A percentile compares a stretch with the other conserved stretches of the same genome.
These are phyloP conservation scores for Drosophila barbarae DNA, from an alignment of 2,888 invertebrate genomes.

Conservation along the genomic window DNA sequence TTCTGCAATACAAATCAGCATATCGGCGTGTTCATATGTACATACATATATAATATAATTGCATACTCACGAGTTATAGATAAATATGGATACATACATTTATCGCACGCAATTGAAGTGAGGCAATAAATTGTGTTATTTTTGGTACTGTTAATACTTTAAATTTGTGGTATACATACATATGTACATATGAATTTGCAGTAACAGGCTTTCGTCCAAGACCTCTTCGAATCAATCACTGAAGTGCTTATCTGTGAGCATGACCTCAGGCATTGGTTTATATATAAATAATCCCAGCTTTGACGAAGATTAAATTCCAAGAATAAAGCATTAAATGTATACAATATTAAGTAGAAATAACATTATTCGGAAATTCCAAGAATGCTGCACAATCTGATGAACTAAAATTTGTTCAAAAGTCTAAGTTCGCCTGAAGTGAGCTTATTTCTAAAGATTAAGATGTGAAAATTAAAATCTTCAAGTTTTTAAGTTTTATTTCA, in stretches of 20 bases:
- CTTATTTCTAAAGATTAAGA: neutral
- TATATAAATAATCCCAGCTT: neutral
- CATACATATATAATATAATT: neutral
- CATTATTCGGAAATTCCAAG: neutral
- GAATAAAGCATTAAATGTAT: neutral
- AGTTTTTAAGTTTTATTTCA: neutral
- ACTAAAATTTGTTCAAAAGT: too few species aligned
- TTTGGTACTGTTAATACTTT: conserved; percentile 2
- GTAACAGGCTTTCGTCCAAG: neutral
- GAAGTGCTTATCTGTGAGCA: neutral
- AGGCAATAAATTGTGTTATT: conserved; percentile 12
- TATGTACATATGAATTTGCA: neutral
- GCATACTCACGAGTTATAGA: conserved; percentile 3
- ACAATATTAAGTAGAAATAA: neutral
- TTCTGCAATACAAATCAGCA: conserved; percentile 27
- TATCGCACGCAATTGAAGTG: conserved; percentile 31
- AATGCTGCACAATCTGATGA: neutral
- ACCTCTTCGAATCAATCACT: neutral
- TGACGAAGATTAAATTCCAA: neutral
- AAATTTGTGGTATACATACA: neutral
- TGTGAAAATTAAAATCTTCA: neutral
- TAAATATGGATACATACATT: conserved; percentile 7
- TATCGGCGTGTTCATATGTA: conserved; percentile 4
- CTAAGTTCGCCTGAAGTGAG: too few species aligned
- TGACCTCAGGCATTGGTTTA: neutral